Base-by-base conservation (phyloP, 2,113 vertebrate species). In the Vanacampus margaritifer region DNA sequence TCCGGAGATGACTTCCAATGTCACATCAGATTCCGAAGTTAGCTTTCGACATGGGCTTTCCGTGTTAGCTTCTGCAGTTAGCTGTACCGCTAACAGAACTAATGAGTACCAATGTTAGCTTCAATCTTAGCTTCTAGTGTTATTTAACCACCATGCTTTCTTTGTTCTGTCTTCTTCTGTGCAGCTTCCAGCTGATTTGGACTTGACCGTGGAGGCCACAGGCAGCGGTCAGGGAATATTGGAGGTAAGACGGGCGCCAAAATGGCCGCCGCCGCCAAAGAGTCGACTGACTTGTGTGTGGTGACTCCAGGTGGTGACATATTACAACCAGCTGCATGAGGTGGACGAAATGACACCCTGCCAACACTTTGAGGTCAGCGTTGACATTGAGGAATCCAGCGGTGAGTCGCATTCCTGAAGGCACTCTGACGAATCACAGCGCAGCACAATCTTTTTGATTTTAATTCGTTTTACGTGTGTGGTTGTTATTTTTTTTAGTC, bases 191-290 rank as follows among this genome's bases (percentile, higher is more conserved):
- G 26, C 79, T 51, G 76, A 90, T 2, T 53, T 90, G 70, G 84
- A 88, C 17, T 84, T 95, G 65, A 82, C 54, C 0, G 91, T 94
- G 19, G 83, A 66, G 28, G 94, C 92, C 0, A 68, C 65, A 71
- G 95, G 95, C 13, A 84, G 65, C 0, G 94, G 94, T 37, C 79
- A 90, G 67, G 94, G 93, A 56, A 91, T 93, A 0, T 76, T 95
- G 68, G 94, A 94, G 0, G 93, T 95, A 72, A 36, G 72, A 7
- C 11, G 11, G 24, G n/a, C 39, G 21, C 37, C 23, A 9, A 24
- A 19, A 43, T 24, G 35, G 41, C 14, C 26, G 11, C 3, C 26
- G 11, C 3, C 28, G 1, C 24, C 8, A 35, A 14, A 13, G 17
- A 2, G 17, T 10, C 24, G 6, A 32, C 14, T 17, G 6, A 36